Conservation (phyloP, 2,113 vertebrate species). For the Chiloscyllium plagiosum region DNA sequence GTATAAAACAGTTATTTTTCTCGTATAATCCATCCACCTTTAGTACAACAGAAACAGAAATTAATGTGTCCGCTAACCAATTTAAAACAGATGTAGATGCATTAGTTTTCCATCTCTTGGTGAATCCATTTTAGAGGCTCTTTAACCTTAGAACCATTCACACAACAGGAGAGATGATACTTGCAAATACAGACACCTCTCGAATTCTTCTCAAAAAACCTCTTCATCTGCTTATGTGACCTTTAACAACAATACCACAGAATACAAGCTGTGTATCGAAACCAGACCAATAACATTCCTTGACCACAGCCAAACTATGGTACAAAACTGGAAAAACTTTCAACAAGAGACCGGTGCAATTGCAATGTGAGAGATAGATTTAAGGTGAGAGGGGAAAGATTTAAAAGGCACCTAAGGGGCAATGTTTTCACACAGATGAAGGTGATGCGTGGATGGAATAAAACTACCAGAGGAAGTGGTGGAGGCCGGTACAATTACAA, state of each 20-base stretch:
- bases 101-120: background rate
- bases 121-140: background rate
- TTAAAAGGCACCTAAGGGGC: too few relatives aligned
- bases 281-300: background rate
- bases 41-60: slow-evolving; percentile 44
- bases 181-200: background rate
- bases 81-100: background rate
- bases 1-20: background rate
- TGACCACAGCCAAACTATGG: background rate
- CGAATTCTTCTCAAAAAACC: too few relatives aligned
- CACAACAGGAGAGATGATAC: background rate
- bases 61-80: background rate
- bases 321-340: background rate
- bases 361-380: background rate
- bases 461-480: too few relatives aligned
- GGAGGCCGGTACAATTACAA: too few relatives aligned
- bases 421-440: background rate
- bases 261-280: background rate
- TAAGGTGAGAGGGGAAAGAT: too few relatives aligned
- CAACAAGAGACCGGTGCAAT: background rate
- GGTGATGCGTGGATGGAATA: too few relatives aligned
- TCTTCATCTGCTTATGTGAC: background rate
- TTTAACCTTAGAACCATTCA: background rate
- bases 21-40: slow-evolving; percentile 29
- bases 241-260: too few relatives aligned